A percentile compares a stretch with the other conserved stretches of the same genome.
Evolutionary conservation across 2,888 invertebrate genomes (phyloP).

Genomic region (Sipunculus nudus): DNA sequence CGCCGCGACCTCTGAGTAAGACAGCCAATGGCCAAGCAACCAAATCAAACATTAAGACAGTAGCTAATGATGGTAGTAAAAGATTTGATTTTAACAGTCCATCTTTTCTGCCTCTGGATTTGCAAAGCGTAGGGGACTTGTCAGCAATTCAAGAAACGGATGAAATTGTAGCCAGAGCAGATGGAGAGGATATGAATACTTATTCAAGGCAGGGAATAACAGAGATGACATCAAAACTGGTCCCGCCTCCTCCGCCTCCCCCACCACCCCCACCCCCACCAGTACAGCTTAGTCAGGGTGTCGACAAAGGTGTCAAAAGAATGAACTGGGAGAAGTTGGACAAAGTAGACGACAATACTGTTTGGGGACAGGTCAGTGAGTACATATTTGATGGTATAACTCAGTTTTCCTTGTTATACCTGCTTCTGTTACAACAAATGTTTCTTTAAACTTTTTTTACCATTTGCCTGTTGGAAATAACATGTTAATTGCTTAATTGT

Average conservation of each 20-base stretch:
- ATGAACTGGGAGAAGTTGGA: slow-evolving; percentile 66
- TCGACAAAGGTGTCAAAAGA: slow-evolving; percentile 57
- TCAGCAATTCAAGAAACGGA: slow-evolving; percentile 59
- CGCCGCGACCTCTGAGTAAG: too few species aligned
- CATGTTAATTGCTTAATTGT: too few species aligned
- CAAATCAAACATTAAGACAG: too few species aligned
- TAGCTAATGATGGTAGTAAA: too few species aligned
- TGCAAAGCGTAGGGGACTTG: too few species aligned
- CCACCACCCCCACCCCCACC: slow-evolving; percentile 36
- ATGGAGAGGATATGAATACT: neutral
- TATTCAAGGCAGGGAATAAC: neutral
- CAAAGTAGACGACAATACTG: slow-evolving; percentile 54
- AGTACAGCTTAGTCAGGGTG: slow-evolving; percentile 13
- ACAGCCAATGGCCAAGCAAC: too few species aligned
- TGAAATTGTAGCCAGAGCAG: slow-evolving; percentile 58
- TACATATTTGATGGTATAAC: neutral
- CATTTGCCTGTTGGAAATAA: too few species aligned
- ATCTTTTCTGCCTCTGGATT: too few species aligned
- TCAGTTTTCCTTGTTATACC: too few species aligned
- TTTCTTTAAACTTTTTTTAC: too few species aligned
- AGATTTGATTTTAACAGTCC: too few species aligned
- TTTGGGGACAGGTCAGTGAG: slow-evolving; percentile 62
- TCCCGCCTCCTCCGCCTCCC: neutral
- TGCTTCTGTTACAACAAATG: too few species aligned
- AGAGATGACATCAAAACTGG: neutral